Evolutionary conservation across 2,888 invertebrate genomes (phyloP).

Genomic region (Spialia ferax): DNA sequence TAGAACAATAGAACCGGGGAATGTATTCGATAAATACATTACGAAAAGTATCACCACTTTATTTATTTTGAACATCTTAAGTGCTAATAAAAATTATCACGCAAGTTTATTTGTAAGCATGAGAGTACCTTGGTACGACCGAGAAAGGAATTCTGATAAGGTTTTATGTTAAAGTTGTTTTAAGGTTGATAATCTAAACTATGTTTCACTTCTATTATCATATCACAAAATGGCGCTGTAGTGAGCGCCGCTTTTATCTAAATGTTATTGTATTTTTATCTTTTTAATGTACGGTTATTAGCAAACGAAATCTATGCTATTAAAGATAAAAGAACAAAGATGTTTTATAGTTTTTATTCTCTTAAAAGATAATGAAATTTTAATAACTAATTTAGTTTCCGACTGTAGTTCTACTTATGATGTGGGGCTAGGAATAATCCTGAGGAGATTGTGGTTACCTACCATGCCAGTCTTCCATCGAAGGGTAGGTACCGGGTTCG

Average conservation of each 20-base stretch:
- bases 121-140: not conserved
- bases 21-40: too few species aligned
- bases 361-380: not conserved
- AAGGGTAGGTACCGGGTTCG: too few species aligned
- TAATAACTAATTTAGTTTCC: conserved; percentile 6
- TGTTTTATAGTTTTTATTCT: conserved; percentile 16
- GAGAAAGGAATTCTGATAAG: conserved; percentile 11
- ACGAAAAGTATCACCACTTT: too few species aligned
- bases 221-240: conserved; percentile 24
- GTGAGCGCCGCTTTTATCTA: conserved; percentile 29
- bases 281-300: conserved; percentile 28
- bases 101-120: conserved; percentile 5
- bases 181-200: conserved; percentile 26
- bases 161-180: conserved; percentile 19
- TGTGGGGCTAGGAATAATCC: too few species aligned
- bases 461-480: too few species aligned
- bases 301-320: conserved; percentile 25
- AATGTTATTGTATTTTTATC: conserved; percentile 36
- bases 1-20: too few species aligned
- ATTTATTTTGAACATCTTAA: conserved; percentile 3
- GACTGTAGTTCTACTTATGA: not conserved
- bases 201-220: conserved; percentile 54
- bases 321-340: conserved; percentile 26
- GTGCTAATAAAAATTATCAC: conserved; percentile 5
- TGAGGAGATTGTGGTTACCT: too few species aligned